Conservation (phyloP, 1,140 invertebrate species). For the Drosophila pectinifera region DNA sequence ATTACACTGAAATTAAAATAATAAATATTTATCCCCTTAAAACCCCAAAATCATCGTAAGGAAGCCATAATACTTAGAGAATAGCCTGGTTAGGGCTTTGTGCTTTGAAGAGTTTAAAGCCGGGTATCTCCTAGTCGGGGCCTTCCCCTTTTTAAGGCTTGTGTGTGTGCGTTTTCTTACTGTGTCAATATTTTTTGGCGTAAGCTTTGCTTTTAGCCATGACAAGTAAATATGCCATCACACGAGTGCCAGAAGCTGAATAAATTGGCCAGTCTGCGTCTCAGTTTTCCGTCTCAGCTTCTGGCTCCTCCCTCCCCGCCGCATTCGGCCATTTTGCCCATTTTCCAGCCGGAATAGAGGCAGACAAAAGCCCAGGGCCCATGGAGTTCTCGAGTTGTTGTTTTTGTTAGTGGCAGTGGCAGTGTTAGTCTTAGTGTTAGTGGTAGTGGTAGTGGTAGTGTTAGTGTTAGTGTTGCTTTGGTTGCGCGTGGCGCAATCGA, state of each 20-base stretch:
- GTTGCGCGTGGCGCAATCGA: constrained; percentile 72
- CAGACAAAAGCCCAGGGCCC: constrained; percentile 56
- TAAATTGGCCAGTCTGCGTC: constrained; percentile 63
- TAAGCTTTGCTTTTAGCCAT: constrained; percentile 81
- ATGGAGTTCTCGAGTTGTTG: constrained; percentile 50
- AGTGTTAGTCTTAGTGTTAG: constrained; percentile 43
- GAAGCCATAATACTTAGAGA: background rate
- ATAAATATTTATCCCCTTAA: too few relatives aligned
- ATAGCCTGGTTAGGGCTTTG: background rate
- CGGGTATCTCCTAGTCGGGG: background rate
- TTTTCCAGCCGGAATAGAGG: constrained; percentile 6
- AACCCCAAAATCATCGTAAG: too few relatives aligned
- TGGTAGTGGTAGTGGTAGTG: constrained; percentile 41
- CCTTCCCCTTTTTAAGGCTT: background rate
- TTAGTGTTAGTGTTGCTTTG: constrained; percentile 51
- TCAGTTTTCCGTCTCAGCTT: constrained; percentile 3
- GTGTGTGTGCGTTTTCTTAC: constrained; percentile 56
- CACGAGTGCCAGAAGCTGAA: constrained; percentile 47
- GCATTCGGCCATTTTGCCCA: background rate
- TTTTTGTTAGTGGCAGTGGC: constrained; percentile 33
- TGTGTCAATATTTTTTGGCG: constrained; percentile 81
- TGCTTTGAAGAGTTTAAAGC: too few relatives aligned
- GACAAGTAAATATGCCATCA: constrained; percentile 75
- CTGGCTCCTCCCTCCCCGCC: background rate
- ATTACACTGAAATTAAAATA: too few relatives aligned